A percentile compares a stretch with the other conserved stretches of the same genome.
Evolutionary conservation across 2,113 vertebrate species (phyloP).

Genomic region (Ancistrus triradiatus): DNA sequence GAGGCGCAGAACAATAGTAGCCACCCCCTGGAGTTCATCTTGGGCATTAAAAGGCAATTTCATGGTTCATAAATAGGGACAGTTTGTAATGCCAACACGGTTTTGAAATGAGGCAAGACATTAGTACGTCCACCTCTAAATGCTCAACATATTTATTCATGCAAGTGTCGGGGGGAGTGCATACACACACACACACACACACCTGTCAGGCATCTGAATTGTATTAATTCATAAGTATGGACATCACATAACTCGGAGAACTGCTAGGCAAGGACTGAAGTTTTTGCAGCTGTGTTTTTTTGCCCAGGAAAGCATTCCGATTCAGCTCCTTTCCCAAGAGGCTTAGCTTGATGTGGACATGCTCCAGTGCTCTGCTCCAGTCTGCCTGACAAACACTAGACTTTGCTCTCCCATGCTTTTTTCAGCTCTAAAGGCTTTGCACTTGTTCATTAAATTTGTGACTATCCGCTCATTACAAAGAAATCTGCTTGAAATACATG

Average conservation of each 20-base stretch:
- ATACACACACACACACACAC: neutral
- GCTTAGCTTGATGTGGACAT: constrained; percentile 81
- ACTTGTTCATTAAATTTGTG: constrained; percentile 12
- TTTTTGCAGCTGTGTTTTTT: constrained; percentile 17
- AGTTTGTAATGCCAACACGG: too few species aligned
- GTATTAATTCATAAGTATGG: neutral
- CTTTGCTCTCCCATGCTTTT: constrained; percentile 1
- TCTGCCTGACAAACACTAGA: constrained; percentile 29
- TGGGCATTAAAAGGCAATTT: too few species aligned
- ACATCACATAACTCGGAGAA: neutral
- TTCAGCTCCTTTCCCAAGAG: constrained; percentile 79
- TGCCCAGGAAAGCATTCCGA: constrained; percentile 35
- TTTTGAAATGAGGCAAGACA: too few species aligned
- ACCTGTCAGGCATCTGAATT: constrained; percentile 11
- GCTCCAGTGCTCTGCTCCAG: constrained; percentile 61
- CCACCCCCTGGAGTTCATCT: too few species aligned
- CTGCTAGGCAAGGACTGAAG: constrained; percentile 6
- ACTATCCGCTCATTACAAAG: constrained; percentile 31
- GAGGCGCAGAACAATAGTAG: too few species aligned
- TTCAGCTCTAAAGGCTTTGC: constrained; percentile 10
- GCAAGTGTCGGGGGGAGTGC: too few species aligned
- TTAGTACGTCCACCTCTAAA: too few species aligned
- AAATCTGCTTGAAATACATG: constrained; percentile 23
- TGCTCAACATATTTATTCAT: too few species aligned
- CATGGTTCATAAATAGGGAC: too few species aligned